Evolutionary conservation across 2,888 invertebrate species (phyloP), one percentile per base, ranked within the genome.

Genomic region (Eristalis pertinax): DNA sequence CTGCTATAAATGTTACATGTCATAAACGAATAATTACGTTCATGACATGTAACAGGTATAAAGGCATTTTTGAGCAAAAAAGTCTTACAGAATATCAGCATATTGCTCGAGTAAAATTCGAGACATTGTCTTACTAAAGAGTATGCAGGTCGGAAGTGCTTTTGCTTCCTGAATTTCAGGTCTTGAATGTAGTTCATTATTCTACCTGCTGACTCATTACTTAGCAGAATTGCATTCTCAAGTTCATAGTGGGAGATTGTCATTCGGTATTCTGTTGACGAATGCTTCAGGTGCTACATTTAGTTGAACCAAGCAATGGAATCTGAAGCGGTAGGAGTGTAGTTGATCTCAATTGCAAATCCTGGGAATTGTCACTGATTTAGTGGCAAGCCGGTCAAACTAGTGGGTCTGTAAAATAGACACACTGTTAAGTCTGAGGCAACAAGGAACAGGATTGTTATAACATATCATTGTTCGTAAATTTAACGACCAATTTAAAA

Each of bases 291-390:
- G 50, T 19, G 50, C 7, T 19, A 19, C 50, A 50, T 19, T 50
- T 32, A 41, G 32, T 13, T 50, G 60, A 43, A 50, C 41, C 64
- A 50, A 50, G 38, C 11, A 38, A 2, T 38, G 35, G 11, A 38
- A 38, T 11, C 11, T 60, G 41, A 50, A 38, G 38, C 11, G 29
- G 26, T 56, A 41, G 38, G 32, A 65, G 63, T 68, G 22, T 35
- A 64, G 60, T 63, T 70, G 50, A 65, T 70, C 64, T 50, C 50
- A 77, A 81, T 77, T 85, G 77, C 69, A 85, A 77, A 78, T 85
- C 85, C 81, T 82, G 74, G 50, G 63, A 76, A 80, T 68, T 80
- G 26, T 4, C 26, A 26, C 41, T 75, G 56, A 43, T 76, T 80
- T 76, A 76, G 43, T 84, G 76, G 68, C 84, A 70, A 67, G 10